A percentile compares a stretch with the other conserved stretches of the same genome.
phyloP scores from a whole-genome alignment of 1,140 invertebrate species.

The Nautilus pompilius region DNA sequence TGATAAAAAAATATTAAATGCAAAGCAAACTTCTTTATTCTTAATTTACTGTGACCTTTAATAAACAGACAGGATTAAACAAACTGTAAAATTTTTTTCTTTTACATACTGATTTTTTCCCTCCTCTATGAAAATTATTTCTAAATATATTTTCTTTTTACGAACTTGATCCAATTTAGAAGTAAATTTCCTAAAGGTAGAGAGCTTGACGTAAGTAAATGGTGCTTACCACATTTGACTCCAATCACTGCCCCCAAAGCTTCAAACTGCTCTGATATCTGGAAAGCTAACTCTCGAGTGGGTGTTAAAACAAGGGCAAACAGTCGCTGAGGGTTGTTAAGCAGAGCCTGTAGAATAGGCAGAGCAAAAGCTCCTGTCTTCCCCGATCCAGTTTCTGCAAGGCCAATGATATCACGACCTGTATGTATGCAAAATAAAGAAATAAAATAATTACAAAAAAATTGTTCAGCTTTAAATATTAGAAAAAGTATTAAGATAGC shows the following conservation, averaged over 20 bases:
- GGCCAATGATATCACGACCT: constrained; percentile 91
- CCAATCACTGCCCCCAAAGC: constrained; percentile 74
- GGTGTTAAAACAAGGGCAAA: constrained; percentile 94
- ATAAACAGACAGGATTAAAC: too few relatives aligned
- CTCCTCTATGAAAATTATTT: too few relatives aligned
- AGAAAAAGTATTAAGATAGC: not conserved
- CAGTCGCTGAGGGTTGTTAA: constrained; percentile 88
- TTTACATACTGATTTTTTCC: too few relatives aligned
- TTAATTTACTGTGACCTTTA: too few relatives aligned
- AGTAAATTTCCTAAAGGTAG: too few relatives aligned
- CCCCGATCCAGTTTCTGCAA: constrained; percentile 97
- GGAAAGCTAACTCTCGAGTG: constrained; percentile 94
- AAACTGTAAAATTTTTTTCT: too few relatives aligned
- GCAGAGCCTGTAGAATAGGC: constrained; percentile 86
- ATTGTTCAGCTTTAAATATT: not conserved
- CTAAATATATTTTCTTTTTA: too few relatives aligned
- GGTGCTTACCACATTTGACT: constrained; percentile 79
- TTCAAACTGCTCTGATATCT: constrained; percentile 92
- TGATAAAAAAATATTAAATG: too few relatives aligned
- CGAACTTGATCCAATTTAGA: too few relatives aligned
- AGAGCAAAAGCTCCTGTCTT: constrained; percentile 97
- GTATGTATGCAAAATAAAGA: constrained; percentile 17
- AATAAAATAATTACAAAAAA: not conserved
- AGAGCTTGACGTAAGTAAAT: too few relatives aligned
- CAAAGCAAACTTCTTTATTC: too few relatives aligned